Evolutionary conservation across 2,113 vertebrate species (phyloP), one percentile per base, ranked within the genome.

Genomic region (Xiphophorus couchianus): DNA sequence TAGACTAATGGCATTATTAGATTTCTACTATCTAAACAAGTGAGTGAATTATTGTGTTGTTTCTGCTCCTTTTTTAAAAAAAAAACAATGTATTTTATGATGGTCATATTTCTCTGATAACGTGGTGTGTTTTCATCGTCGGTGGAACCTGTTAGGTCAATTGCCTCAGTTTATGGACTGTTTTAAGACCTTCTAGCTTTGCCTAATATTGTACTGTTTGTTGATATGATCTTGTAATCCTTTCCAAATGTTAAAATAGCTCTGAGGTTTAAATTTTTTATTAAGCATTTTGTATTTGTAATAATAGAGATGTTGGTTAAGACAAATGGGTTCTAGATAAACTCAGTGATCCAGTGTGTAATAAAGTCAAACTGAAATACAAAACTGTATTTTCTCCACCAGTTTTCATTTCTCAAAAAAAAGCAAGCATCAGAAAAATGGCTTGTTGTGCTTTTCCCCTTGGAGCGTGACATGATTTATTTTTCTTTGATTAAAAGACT

Each of bases 251-350:
- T 91, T 84, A 89, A 64, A 75, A 89, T 89, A 90, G 75, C 80
- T 88, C 85, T 84, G 85, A 93, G 83, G 92, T 94, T 91, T 75
- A 89, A 90, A 80, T 95, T 95, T 95, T 94, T 85, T 94, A 95
- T 94, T 80, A 82, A 90, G 88, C 80, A 81, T 93, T 94, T 95
- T 95, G 94, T 95, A 95, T 92, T 93, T 94, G 94, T 93, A 91
- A 88, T 76, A 90, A 90, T 84, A 91, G 89, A 93, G 84, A 82
- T 82, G 80, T 89, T 72, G 29, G 69, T 68, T 63, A 44, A 72
- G 31, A 19, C 27, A 72, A 73, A 64, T 30, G 66, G 69, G 78
- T 78, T 78, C 73, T 84, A 68, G 76, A 83, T 87, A 61, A 39
- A 44, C 4, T 13, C 65, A 87, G 77, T 81, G 78, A 81, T 72